Evolutionary conservation across 2,888 invertebrate species (phyloP), one percentile per base, ranked within the genome.

Genomic region (Mythimna ferrago): DNA sequence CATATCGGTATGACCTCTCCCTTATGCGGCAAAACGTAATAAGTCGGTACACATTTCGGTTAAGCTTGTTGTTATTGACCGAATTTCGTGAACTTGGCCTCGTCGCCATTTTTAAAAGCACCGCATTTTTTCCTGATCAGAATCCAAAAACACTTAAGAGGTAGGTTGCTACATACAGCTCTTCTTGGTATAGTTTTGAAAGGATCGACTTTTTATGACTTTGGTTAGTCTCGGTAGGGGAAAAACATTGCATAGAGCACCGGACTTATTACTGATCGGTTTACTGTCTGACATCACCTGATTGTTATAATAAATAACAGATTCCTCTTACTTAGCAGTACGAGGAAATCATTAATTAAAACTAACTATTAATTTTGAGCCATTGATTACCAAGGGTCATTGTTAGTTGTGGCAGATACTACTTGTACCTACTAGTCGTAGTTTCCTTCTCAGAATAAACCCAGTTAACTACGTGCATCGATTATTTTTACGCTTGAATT

Each of bases 51-150:
- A 68, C 66, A 54, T 78, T 72, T 73, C 71, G 35, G 44, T 54
- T 58, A 79, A 53, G 74, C 61, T 78, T 71, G 89, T 85, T 87
- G 87, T 61, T 89, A 88, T 88, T 89, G 89, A 89, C 89, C 90
- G 81, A 88, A 80, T 84, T 89, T 84, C 73, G 68, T 62, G 83
- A 87, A 87, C 88, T 88, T 87, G 87, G 80, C 88, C 87, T 86
- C 73, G 76, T 78, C 66, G 63, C 63, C 69, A 57, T 71, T 73
- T 74, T 65, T 51, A 54, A 65, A 60, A 67, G 41, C 19, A 41
- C 35, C 14, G n/a, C 63, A 9, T 61, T 78, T 56, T 78, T 78
- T 80, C 57, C 78, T 82, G 74, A 70, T 51, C 58, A 41, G 44
- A 64, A 51, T 53, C n/a, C 51, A 44, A 68, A 68, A 71, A 61